phyloP scores from a whole-genome alignment of 2,797 vertebrate genomes.

The Anolis apletophallus region DNA sequence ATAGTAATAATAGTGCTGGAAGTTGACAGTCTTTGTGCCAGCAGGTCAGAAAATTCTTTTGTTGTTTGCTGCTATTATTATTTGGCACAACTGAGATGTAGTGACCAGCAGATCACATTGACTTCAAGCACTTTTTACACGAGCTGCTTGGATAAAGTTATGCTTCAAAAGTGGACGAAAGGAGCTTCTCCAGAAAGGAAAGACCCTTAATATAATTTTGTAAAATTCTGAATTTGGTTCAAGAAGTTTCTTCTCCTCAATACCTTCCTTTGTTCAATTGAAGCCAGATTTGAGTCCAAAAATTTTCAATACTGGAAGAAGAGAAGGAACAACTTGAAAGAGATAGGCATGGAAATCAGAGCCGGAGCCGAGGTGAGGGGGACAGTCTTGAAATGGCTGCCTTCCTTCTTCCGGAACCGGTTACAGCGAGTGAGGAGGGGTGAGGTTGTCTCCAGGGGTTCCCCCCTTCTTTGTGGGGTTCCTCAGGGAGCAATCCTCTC shows the following conservation, averaged over 20 bases:
- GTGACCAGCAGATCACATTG: constrained; percentile 37
- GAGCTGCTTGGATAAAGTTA: constrained; percentile 45
- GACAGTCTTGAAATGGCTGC: too few species aligned
- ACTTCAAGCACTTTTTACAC: constrained; percentile 39
- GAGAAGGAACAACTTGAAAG: background rate
- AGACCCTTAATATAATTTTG: background rate
- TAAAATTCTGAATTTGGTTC: constrained; percentile 1
- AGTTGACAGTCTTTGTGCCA: constrained; percentile 16
- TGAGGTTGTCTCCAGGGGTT: too few species aligned
- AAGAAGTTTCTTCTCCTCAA: background rate
- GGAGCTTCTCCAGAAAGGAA: constrained; percentile 11
- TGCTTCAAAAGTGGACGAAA: constrained; percentile 10
- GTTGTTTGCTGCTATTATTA: constrained; percentile 24
- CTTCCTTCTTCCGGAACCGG: too few species aligned
- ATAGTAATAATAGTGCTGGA: too few species aligned
- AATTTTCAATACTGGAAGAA: background rate
- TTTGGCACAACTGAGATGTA: constrained; percentile 57
- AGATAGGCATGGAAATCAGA: background rate
- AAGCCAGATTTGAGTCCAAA: background rate
- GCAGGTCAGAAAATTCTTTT: constrained; percentile 34
- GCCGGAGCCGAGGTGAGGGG: too few species aligned
- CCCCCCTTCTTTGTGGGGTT: too few species aligned
- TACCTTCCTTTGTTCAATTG: too few species aligned
- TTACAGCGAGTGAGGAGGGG: too few species aligned
- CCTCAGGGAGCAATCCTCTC: too few species aligned